A percentile compares a stretch with the other conserved stretches of the same genome.
These are phyloP conservation scores for Cavia porcellus DNA, from an alignment of 2,113 vertebrate species.

Conservation along the genomic window DNA sequence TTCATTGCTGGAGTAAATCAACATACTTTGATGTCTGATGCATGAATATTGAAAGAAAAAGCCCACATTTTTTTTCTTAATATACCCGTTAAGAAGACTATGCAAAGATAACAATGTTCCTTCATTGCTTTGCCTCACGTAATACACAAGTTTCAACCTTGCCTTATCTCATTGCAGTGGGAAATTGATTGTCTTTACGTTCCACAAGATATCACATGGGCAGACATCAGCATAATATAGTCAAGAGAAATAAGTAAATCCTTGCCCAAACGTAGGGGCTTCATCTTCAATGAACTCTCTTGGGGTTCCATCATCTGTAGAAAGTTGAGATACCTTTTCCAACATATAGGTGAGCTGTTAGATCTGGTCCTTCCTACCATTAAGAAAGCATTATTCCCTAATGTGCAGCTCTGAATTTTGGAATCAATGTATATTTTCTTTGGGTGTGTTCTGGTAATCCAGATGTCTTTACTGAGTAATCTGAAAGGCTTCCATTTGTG, in stretches of 20 bases:
- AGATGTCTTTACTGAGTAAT: neutral
- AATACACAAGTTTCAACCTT: neutral
- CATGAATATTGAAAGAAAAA: neutral
- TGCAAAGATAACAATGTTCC: neutral
- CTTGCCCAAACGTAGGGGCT: neutral
- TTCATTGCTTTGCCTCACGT: neutral
- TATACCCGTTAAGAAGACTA: neutral
- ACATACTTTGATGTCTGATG: neutral
- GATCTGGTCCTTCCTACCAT: neutral
- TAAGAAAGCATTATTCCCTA: neutral
- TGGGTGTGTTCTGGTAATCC: neutral
- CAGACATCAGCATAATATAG: neutral
- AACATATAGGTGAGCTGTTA: neutral
- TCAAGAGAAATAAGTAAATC: neutral
- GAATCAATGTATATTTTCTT: neutral
- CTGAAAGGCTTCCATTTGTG: neutral
- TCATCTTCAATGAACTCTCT: neutral
- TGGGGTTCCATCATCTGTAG: neutral
- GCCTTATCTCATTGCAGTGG: neutral
- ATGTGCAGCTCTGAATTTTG: neutral
- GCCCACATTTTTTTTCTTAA: neutral
- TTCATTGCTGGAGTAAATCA: constrained; percentile 31
- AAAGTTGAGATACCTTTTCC: neutral
- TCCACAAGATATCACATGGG: neutral
- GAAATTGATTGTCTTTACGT: neutral